Conservation (phyloP, 2,888 invertebrate genomes). For the Mesopsocus fuscifrons region DNA sequence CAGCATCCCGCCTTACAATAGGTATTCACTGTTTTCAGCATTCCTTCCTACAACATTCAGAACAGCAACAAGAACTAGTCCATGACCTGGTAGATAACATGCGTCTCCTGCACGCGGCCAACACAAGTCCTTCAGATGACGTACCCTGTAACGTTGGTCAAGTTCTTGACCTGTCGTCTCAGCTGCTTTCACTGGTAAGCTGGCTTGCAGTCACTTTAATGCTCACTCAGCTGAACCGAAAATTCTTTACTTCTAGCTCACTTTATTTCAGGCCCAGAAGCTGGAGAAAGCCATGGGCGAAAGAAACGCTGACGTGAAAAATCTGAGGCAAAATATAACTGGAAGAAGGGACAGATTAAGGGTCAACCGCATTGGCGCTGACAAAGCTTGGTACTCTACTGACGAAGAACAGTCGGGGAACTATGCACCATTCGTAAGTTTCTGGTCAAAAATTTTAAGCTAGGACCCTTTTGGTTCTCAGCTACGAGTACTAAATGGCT, state of each 20-base stretch:
- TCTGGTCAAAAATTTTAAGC: no score
- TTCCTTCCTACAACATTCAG: conserved; percentile 17
- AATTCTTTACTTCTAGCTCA: no score
- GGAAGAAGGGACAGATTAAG: conserved; percentile 10
- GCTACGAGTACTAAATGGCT: no score
- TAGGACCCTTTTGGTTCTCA: no score
- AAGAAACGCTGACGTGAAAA: conserved; percentile 17
- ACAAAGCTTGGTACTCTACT: conserved; percentile 13
- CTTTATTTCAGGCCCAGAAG: conserved; percentile 20
- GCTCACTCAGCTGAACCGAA: no score
- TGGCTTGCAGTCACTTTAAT: not conserved
- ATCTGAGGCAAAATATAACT: conserved; percentile 14
- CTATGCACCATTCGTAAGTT: no score
- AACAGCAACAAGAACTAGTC: conserved; percentile 25
- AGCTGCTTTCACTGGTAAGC: conserved; percentile 24
- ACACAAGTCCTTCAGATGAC: conserved; percentile 15
- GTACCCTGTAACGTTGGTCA: conserved; percentile 18
- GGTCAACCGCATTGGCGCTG: not conserved
- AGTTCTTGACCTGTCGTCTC: conserved; percentile 25
- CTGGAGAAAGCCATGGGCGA: conserved; percentile 19
- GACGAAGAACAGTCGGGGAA: no score
- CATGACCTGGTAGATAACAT: conserved; percentile 25
- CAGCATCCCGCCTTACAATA: no score
- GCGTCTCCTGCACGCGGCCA: conserved; percentile 25
- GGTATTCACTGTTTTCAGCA: no score